Evolutionary conservation across 1,140 invertebrate genomes (phyloP), one percentile per base, ranked within the genome.

Genomic region (Nephila pilipes): DNA sequence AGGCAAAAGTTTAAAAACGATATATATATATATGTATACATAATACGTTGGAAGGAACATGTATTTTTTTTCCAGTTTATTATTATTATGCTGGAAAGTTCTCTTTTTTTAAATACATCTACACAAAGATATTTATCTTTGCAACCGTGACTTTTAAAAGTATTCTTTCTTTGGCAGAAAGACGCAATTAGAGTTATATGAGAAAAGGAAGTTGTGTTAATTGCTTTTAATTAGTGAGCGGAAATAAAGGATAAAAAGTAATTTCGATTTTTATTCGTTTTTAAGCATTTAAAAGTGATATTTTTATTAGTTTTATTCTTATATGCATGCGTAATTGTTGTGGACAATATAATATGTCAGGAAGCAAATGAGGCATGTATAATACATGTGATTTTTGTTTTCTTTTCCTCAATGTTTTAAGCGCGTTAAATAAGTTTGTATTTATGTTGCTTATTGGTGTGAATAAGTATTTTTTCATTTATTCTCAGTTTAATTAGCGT

Each of bases 171-270:
- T 29, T 36, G 29, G 29, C 25, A 29, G 29, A 75, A 75, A 36
- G 14, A 36, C 5, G 69, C 69, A 75, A 75, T 75, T 75, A 75
- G 69, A 6, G 16, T 75, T 75, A 75, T 75, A 36, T 36, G 29
- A 32, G 29, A 14, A 36, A 36, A 75, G 69, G 32, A 36, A 32
- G 32, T 29, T 75, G 69, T 75, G 69, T 75, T 75, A 75, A 75
- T 75, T 75, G 69, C 69, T 75, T 75, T 75, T 75, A 75, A 75
- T 75, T 75, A 32, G 69, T 36, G 5, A 75, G 18, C 29, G 29
- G 69, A 75, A 75, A 36, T 75, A 75, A 32, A 16, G 36, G 32
- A 75, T 18, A 29, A 12, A 29, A 75, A 6, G 5, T 5, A 12
- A 18, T 18, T 75, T 75, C 6, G 6, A 29, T 32, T 69, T 29